These are phyloP conservation scores for Cavia porcellus DNA, from an alignment of 2,113 vertebrate species.

Conservation along the genomic window DNA sequence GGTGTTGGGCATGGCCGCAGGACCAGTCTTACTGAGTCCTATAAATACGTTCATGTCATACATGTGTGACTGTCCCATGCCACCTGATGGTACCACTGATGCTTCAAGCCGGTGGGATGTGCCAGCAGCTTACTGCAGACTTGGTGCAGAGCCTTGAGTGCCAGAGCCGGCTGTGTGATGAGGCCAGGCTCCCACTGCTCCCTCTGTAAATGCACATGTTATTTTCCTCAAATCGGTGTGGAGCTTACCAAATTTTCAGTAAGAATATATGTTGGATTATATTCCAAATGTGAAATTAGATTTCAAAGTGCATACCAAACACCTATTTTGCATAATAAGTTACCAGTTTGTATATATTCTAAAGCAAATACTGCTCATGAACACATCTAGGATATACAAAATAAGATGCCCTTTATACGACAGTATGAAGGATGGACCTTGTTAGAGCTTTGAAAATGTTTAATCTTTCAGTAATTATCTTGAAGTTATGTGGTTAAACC, in stretches of 20 bases:
- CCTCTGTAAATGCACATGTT: not conserved
- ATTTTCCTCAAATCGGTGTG: not conserved
- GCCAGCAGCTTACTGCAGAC: not conserved
- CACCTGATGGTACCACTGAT: not conserved
- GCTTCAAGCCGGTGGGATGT: not conserved
- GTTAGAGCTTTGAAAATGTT: conserved; percentile 20
- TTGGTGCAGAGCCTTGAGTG: not conserved
- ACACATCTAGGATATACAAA: not conserved
- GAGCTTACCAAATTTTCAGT: conserved; percentile 15
- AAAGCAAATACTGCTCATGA: not conserved
- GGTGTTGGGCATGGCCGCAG: not conserved
- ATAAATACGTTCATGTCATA: not conserved
- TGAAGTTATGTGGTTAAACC: not conserved
- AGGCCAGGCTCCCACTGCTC: not conserved
- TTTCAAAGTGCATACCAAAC: not conserved
- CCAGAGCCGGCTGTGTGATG: not conserved
- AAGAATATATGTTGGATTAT: not conserved
- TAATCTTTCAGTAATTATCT: not conserved
- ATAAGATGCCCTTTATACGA: not conserved
- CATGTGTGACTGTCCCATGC: not conserved
- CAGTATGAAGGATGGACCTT: not conserved
- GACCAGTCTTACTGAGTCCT: not conserved
- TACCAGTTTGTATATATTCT: not conserved
- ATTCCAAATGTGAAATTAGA: not conserved
- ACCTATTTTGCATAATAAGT: conserved; percentile 7